These are phyloP conservation scores for Sacculina carcini DNA, from an alignment of 2,888 invertebrate species.

Conservation along the genomic window DNA sequence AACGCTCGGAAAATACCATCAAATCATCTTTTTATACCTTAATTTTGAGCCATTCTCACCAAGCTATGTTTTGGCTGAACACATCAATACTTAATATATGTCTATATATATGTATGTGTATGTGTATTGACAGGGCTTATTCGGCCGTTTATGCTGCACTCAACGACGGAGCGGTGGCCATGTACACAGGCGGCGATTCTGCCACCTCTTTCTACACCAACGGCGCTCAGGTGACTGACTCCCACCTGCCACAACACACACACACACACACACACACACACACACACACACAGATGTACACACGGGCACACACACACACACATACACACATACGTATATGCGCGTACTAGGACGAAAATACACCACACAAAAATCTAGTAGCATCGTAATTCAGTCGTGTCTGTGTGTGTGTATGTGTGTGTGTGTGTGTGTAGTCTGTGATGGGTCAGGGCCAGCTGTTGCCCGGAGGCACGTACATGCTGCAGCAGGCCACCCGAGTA, in stretches of 20 bases:
- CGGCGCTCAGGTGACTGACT: neutral
- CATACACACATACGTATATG: neutral
- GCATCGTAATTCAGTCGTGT: neutral
- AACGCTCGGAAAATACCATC: no score
- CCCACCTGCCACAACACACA: no score
- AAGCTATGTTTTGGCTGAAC: no score
- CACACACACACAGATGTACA: neutral
- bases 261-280: neutral
- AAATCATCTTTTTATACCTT: no score
- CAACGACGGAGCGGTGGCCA: neutral
- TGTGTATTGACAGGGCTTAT: neutral
- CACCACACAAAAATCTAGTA: no score
- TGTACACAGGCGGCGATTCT: neutral
- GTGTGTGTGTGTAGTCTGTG: neutral
- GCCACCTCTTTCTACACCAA: neutral
- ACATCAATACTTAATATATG: constrained; percentile 1
- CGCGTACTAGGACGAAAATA: neutral
- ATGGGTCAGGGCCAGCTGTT: neutral
- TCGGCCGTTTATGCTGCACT: neutral
- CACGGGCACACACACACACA: neutral
- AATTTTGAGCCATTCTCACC: no score
- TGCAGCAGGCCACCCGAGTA: neutral
- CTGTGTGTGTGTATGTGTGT: no score
- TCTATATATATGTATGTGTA: neutral
- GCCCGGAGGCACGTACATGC: neutral